A percentile compares a stretch with the other conserved stretches of the same genome.
Conservation (phyloP, 2,797 vertebrate species). For the Jordanella pulchra region DNA sequence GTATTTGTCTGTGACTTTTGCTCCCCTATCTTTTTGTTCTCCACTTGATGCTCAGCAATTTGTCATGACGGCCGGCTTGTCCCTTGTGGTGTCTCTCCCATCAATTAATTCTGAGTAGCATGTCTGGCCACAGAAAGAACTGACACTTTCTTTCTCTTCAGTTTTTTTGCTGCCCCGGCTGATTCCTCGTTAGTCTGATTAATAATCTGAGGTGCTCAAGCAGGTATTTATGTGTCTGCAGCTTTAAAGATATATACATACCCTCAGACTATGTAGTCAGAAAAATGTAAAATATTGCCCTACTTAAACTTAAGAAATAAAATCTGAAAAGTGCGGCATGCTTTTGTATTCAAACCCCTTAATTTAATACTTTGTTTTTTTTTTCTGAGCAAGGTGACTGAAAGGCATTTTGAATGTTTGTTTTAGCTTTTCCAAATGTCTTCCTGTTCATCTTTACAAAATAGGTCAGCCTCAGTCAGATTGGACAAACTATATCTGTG, state of each 20-base stretch:
- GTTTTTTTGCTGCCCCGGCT: slow-evolving; percentile 31
- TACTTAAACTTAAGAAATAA: no score
- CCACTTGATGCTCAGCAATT: slow-evolving; percentile 39
- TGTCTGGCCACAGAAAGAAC: slow-evolving; percentile 46
- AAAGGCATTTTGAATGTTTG: background rate
- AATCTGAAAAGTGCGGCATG: no score
- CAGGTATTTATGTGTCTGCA: slow-evolving; percentile 3
- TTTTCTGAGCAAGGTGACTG: background rate
- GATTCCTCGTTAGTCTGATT: slow-evolving; percentile 58
- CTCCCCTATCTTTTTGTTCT: slow-evolving; percentile 49
- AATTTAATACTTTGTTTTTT: background rate
- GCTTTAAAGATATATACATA: background rate
- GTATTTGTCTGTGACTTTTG: slow-evolving; percentile 43
- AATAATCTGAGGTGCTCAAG: slow-evolving; percentile 46
- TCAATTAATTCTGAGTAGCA: slow-evolving; percentile 62
- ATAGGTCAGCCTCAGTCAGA: no score
- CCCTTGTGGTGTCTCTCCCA: slow-evolving; percentile 44
- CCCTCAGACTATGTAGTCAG: background rate
- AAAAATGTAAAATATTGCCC: no score
- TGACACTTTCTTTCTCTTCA: slow-evolving; percentile 35
- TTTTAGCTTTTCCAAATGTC: no score
- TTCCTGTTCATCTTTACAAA: no score
- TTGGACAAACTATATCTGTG: no score
- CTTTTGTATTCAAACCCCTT: background rate
- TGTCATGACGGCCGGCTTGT: slow-evolving; percentile 50